Base-by-base conservation (phyloP, 1,140 invertebrate species). In the Pseudomyrmex dendroicus region DNA sequence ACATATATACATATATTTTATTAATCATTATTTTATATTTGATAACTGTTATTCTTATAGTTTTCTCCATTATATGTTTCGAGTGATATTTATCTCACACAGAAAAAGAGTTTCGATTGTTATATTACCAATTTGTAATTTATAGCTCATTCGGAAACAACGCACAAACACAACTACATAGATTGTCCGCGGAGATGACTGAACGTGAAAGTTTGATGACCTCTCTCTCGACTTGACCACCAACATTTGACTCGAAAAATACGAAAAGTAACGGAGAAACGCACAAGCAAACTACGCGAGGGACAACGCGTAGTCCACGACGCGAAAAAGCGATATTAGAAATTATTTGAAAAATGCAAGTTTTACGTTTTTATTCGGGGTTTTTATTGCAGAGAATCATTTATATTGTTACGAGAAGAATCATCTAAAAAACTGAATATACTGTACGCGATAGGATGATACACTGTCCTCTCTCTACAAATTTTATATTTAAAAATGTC, bases 231-330 rank as follows among this genome's bases (percentile, higher is more conserved):
- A 13, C 12, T 25, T 44, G 22, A 25, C 5, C 25, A 57, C 5
- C 17, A 68, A n/a, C 15, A 46, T 17, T 70, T 76, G 8, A 25
- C 44, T 78, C 54, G 10, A 57, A 78, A 78, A 78, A 15, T 78
- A 70, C 57, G n/a, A 17, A 35, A 35, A 35, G 35, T 35, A 35
- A 35, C 35, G 35, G 64, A 68, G 74, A 54, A 46, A 78, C 50
- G 8, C 35, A 46, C 64, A 78, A 20, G 44, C 44, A 20, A 78
- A 59, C 48, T 77, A 56, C 50, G 5, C 50, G 5, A 66, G 12
- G n/a, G 25, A 77, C 25, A 59, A 59, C 10, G n/a, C n/a, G n/a
- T 15, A 70, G 5, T 70, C 22, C 48, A 48, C 59, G n/a, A 48
- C 35, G 22, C 17, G 44, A 54, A 73, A 73, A 44, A 7, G 13